Evolutionary conservation across 2,888 invertebrate genomes (phyloP).

Genomic region (Scaptomyza polygonia): DNA sequence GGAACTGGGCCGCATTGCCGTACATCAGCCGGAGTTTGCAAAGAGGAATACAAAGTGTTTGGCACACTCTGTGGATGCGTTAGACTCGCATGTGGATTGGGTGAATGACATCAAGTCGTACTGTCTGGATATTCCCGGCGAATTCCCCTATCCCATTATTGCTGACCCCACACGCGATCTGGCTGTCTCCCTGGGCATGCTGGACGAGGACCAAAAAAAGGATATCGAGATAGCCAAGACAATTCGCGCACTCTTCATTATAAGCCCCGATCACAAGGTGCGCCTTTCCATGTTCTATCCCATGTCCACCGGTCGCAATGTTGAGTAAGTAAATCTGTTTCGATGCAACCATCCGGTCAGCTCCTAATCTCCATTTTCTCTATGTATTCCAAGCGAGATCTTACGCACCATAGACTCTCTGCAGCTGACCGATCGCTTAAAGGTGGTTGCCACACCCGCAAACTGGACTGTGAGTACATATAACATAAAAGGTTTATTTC

Average conservation of each 20-base stretch:
- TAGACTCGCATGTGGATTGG: constrained; percentile 91
- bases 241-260: constrained; percentile 91
- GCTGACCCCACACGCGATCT: constrained; percentile 90
- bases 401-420: constrained; percentile 92
- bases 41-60: constrained; percentile 90
- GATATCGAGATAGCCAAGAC: constrained; percentile 88
- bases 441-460: constrained; percentile 92
- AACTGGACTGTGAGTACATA: constrained; percentile 92
- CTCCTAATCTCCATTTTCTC: constrained; percentile 1
- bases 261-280: constrained; percentile 91
- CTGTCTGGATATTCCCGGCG: constrained; percentile 88
- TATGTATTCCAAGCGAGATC: constrained; percentile 88
- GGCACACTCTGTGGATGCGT: constrained; percentile 91
- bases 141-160: constrained; percentile 93
- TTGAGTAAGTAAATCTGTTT: constrained; percentile 87
- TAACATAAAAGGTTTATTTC: neutral
- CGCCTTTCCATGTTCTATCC: constrained; percentile 93
- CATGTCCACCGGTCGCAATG: constrained; percentile 93
- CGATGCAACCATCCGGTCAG: neutral
- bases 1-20: constrained; percentile 91
- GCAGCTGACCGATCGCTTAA: constrained; percentile 89
- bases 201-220: constrained; percentile 90
- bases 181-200: constrained; percentile 91
- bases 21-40: constrained; percentile 88
- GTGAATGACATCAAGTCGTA: constrained; percentile 90